These are phyloP conservation scores for Perodicticus potto DNA, from an alignment of 2,797 vertebrate genomes.

Conservation along the genomic window DNA sequence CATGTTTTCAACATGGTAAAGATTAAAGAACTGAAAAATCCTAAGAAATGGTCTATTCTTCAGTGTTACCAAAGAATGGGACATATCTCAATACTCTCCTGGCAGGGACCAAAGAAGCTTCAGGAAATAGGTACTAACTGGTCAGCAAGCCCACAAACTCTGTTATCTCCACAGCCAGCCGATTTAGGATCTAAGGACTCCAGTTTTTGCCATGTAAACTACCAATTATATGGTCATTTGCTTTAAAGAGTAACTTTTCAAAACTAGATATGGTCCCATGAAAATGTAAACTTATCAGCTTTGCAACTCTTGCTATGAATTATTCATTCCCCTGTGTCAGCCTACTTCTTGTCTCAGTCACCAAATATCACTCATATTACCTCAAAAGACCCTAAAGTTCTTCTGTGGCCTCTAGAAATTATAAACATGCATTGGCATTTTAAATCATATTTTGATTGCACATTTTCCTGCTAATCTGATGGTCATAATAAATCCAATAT, in stretches of 20 bases:
- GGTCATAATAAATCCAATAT: background rate
- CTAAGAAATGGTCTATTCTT: background rate
- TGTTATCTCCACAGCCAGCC: fast-evolving
- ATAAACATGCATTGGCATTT: background rate
- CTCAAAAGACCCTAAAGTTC: background rate
- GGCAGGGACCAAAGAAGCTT: background rate
- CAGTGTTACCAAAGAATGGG: background rate
- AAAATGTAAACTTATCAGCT: background rate
- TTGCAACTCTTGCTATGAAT: background rate
- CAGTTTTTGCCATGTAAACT: background rate
- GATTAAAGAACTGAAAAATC: background rate
- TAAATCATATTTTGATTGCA: background rate
- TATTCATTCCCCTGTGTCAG: background rate
- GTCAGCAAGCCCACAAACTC: background rate
- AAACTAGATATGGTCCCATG: background rate
- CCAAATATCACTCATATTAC: background rate
- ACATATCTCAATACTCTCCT: background rate
- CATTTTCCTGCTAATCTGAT: background rate
- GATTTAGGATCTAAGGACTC: background rate
- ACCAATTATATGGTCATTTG: background rate
- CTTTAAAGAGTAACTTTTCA: background rate
- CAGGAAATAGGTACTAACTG: background rate
- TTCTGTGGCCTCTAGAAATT: background rate
- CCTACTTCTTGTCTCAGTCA: background rate
- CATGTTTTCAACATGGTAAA: background rate